Conservation (phyloP, 2,888 invertebrate genomes). For the Terebella lapidaria region DNA sequence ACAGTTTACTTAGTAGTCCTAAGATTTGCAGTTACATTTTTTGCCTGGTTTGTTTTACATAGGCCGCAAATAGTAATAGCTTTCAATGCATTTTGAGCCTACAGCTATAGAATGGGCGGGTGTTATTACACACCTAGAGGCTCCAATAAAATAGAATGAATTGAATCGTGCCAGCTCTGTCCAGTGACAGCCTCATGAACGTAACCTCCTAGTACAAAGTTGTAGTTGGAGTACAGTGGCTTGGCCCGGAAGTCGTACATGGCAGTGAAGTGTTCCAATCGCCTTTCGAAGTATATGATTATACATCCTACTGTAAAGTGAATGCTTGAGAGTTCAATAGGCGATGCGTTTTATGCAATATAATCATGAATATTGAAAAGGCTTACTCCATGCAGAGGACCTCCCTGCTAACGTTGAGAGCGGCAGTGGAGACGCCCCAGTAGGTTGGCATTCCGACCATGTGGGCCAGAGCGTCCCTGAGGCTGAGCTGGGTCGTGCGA, state of each 20-base stretch:
- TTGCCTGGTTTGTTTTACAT: too few relatives aligned
- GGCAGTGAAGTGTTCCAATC: slow-evolving; percentile 36
- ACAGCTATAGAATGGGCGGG: too few relatives aligned
- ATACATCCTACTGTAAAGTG: too few relatives aligned
- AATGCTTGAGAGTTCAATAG: too few relatives aligned
- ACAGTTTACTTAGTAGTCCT: too few relatives aligned
- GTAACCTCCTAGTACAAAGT: slow-evolving; percentile 48
- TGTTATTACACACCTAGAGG: slow-evolving; percentile 22
- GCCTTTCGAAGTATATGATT: too few relatives aligned
- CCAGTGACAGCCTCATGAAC: slow-evolving; percentile 38
- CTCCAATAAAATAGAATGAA: slow-evolving; percentile 34
- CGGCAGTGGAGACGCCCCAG: slow-evolving; percentile 38
- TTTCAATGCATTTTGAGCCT: too few relatives aligned
- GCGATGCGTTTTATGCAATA: too few relatives aligned
- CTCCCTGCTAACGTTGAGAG: slow-evolving; percentile 3
- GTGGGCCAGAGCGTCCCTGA: slow-evolving; percentile 44
- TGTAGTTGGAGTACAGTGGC: slow-evolving; percentile 47
- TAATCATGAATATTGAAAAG: too few relatives aligned
- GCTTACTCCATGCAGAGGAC: slow-evolving; percentile 6
- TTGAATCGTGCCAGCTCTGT: slow-evolving; percentile 40
- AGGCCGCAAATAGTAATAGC: too few relatives aligned
- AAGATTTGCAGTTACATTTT: too few relatives aligned
- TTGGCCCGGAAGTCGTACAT: slow-evolving; percentile 33
- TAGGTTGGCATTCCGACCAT: slow-evolving; percentile 40
- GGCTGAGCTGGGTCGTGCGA: slow-evolving; percentile 34